A percentile compares a stretch with the other conserved stretches of the same genome.
Conservation (phyloP, 2,888 invertebrate species). For the Platynereis dumerilii region DNA sequence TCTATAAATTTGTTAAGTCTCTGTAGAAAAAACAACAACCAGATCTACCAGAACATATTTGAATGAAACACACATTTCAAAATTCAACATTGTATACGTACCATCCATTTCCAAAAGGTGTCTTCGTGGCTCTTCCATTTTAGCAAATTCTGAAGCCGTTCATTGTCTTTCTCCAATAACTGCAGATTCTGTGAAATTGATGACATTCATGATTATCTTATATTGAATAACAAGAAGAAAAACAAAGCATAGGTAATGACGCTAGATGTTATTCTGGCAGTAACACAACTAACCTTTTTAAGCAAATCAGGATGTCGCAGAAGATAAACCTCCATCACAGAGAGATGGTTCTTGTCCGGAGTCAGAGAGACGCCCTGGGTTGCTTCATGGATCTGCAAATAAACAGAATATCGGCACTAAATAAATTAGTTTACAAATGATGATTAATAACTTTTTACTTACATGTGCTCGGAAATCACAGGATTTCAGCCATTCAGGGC, state of each 20-base stretch:
- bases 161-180: conserved; percentile 56
- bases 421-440: too few relatives aligned
- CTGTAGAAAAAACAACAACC: too few relatives aligned
- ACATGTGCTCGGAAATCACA: too few relatives aligned
- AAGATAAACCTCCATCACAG: conserved; percentile 50
- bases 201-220: neutral
- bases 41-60: too few relatives aligned
- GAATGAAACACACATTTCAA: too few relatives aligned
- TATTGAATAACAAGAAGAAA: too few relatives aligned
- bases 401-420: conserved; percentile 3
- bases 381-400: conserved; percentile 37
- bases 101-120: conserved; percentile 62
- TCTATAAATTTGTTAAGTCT: too few relatives aligned
- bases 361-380: conserved; percentile 46
- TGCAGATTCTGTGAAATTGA: conserved; percentile 36
- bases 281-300: conserved; percentile 45
- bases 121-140: conserved; percentile 55
- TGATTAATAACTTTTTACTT: too few relatives aligned
- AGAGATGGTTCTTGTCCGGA: conserved; percentile 47
- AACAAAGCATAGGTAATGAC: too few relatives aligned
- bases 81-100: too few relatives aligned
- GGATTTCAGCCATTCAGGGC: too few relatives aligned
- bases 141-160: conserved; percentile 49
- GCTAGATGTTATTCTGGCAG: too few relatives aligned
- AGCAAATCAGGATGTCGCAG: conserved; percentile 53